phyloP scores from a whole-genome alignment of 2,888 invertebrate genomes.

The Agrotis ipsilon region DNA sequence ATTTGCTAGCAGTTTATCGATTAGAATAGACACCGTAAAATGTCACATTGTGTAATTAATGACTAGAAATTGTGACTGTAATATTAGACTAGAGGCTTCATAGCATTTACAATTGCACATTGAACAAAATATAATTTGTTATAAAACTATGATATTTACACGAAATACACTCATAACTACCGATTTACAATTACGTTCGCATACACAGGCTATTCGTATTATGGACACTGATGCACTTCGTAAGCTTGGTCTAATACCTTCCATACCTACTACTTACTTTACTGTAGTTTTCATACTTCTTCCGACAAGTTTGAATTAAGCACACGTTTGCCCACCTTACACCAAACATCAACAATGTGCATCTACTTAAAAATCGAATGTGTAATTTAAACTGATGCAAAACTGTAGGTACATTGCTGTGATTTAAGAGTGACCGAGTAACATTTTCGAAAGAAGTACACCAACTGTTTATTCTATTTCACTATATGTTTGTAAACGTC shows the following conservation, averaged over 20 bases:
- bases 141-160: constrained; percentile 56
- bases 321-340: not conserved
- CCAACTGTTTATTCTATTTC: constrained; percentile 40
- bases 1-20: constrained; percentile 43
- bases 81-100: constrained; percentile 58
- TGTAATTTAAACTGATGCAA: constrained; percentile 1
- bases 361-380: constrained; percentile 3
- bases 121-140: constrained; percentile 52
- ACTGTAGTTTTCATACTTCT: constrained; percentile 24
- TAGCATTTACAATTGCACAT: constrained; percentile 73
- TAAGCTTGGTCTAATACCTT: constrained; percentile 58
- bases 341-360: not conserved
- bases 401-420: not conserved
- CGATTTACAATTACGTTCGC: constrained; percentile 54
- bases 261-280: constrained; percentile 34
- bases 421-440: not conserved
- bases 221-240: constrained; percentile 59
- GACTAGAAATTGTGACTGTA: constrained; percentile 70
- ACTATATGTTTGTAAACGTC: constrained; percentile 46
- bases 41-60: constrained; percentile 59
- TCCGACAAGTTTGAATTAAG: constrained; percentile 11
- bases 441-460: constrained; percentile 41
- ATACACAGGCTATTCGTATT: constrained; percentile 48
- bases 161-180: constrained; percentile 42
- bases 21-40: constrained; percentile 57